Evolutionary conservation across 2,797 vertebrate genomes (phyloP).

Genomic region (Helarctos malayanus): DNA sequence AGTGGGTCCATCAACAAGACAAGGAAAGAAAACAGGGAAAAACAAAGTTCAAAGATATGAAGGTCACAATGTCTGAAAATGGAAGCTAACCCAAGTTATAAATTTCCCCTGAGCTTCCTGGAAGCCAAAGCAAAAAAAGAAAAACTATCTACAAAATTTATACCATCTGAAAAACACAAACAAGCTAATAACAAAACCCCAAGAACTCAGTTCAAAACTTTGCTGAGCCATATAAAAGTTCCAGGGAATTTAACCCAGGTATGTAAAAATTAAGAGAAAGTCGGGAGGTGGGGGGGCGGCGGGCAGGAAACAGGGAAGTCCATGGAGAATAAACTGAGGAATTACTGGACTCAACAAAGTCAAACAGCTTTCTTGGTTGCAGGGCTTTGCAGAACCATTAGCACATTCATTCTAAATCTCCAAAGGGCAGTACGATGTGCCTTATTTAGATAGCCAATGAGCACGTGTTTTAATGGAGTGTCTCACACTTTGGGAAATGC

Average conservation of each 20-base stretch:
- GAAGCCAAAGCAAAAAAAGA: conserved; percentile 33
- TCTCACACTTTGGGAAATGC: not conserved
- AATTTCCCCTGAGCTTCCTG: conserved; percentile 33
- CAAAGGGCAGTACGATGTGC: not conserved
- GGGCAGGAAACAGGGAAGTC: not conserved
- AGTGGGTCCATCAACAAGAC: not conserved
- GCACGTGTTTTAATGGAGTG: not conserved
- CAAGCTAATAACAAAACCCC: not conserved
- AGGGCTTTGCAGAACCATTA: not conserved
- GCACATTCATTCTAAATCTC: not conserved
- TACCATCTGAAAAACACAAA: conserved; percentile 8
- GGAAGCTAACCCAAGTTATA: conserved; percentile 9
- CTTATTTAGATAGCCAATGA: not conserved
- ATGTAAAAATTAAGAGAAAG: not conserved
- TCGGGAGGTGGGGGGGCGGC: no score
- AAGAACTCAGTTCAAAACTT: not conserved
- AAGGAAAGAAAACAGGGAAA: not conserved
- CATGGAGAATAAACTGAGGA: not conserved
- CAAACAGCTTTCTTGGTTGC: not conserved
- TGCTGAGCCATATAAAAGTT: not conserved
- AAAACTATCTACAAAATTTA: conserved; percentile 9
- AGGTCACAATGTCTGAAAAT: not conserved
- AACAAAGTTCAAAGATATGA: not conserved
- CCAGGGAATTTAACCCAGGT: not conserved
- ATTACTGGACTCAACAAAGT: not conserved